These are phyloP conservation scores for Dromius quadrimaculatus DNA, from an alignment of 2,888 invertebrate genomes.

Conservation along the genomic window DNA sequence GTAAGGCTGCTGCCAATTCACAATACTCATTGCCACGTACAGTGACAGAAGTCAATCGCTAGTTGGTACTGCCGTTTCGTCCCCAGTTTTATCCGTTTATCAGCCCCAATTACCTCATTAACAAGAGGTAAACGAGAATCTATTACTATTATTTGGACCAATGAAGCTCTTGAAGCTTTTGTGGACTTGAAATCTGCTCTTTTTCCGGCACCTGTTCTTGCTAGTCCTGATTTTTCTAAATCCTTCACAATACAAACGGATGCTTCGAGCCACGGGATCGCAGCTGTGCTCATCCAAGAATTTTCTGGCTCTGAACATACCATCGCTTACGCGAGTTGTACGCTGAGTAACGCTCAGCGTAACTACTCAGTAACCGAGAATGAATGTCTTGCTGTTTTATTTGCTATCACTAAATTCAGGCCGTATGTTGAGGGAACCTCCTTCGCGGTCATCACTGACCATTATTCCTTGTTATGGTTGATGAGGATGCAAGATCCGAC, in stretches of 20 bases:
- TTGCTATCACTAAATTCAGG: constrained; percentile 55
- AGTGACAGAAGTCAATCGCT: not conserved
- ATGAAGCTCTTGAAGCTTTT: not conserved
- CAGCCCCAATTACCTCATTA: not conserved
- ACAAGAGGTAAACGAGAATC: not conserved
- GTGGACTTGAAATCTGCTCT: not conserved
- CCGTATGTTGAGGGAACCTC: constrained; percentile 58
- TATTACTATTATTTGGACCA: not conserved
- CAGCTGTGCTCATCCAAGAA: too few relatives aligned
- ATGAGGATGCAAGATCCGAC: constrained; percentile 57
- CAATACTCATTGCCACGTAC: not conserved
- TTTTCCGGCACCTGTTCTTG: constrained; percentile 32
- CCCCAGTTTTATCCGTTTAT: not conserved
- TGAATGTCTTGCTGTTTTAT: constrained; percentile 55
- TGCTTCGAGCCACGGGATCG: constrained; percentile 54
- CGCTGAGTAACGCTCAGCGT: constrained; percentile 15
- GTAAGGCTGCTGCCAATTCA: not conserved
- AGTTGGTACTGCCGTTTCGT: not conserved
- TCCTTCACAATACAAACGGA: constrained; percentile 53
- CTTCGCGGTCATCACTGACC: constrained; percentile 58
- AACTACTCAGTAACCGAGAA: constrained; percentile 55
- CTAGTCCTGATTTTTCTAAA: constrained; percentile 53
- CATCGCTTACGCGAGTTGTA: not conserved
- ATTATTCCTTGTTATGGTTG: constrained; percentile 57
- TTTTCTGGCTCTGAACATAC: not conserved